Conservation (phyloP, 2,113 vertebrate species). For the Edolisoma coerulescens region DNA sequence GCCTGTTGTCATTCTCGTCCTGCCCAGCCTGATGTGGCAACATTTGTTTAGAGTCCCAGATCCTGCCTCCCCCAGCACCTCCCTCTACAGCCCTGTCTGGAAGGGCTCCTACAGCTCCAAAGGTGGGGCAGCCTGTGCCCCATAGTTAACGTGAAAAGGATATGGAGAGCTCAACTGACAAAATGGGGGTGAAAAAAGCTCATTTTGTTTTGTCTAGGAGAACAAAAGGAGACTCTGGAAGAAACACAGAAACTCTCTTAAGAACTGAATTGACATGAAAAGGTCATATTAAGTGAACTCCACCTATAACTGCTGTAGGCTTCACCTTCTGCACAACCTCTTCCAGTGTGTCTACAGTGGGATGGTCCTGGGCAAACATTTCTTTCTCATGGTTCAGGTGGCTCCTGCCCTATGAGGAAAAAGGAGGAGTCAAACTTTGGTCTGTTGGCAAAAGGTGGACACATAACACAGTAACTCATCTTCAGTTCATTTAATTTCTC, state of each 20-base stretch:
- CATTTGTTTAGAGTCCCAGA: neutral
- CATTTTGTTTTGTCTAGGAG: neutral
- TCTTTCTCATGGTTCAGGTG: slow-evolving; percentile 92
- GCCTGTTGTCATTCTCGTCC: neutral
- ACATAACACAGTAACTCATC: neutral
- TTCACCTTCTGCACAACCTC: slow-evolving; percentile 90
- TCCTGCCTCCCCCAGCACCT: neutral
- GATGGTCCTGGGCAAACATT: slow-evolving; percentile 91
- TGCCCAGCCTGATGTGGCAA: neutral
- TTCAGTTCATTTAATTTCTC: neutral
- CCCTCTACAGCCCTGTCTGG: neutral
- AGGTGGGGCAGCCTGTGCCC: neutral
- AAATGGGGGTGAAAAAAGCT: neutral
- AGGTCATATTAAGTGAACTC: neutral
- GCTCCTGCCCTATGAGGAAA: slow-evolving; percentile 80
- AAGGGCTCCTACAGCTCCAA: neutral
- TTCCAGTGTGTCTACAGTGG: slow-evolving; percentile 83
- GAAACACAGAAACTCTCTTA: neutral
- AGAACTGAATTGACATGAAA: neutral
- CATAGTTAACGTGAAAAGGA: accelerated
- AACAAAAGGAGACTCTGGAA: neutral
- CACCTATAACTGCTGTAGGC: slow-evolving; percentile 93
- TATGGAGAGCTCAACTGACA: neutral
- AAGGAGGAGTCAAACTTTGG: neutral
- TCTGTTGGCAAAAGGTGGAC: neutral